Evolutionary conservation across 2,113 vertebrate species (phyloP).

Genomic region (Seriola quinqueradiata): DNA sequence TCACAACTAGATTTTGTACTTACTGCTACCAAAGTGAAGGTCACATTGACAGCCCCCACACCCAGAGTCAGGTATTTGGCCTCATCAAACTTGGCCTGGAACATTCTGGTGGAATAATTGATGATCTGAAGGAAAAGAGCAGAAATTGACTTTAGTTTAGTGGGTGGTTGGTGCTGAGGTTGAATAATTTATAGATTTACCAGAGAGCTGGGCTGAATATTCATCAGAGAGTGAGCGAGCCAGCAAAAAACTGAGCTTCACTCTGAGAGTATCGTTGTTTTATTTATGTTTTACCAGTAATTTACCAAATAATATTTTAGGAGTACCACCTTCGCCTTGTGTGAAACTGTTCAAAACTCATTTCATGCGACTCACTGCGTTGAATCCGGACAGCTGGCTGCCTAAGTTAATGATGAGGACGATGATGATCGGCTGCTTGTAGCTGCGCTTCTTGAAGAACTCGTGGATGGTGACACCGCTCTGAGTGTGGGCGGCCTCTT

Average conservation of each 20-base stretch:
- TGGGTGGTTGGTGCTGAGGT: slow-evolving; percentile 20
- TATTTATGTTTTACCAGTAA: neutral
- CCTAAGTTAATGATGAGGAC: slow-evolving; percentile 77
- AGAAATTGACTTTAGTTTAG: neutral
- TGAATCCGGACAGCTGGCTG: slow-evolving; percentile 81
- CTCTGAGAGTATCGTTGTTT: neutral
- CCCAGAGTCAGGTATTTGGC: slow-evolving; percentile 81
- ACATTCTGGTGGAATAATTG: slow-evolving; percentile 83
- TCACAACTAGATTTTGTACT: slow-evolving; percentile 45
- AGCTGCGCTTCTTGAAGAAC: slow-evolving; percentile 80
- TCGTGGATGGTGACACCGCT: slow-evolving; percentile 72
- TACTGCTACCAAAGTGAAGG: slow-evolving; percentile 80
- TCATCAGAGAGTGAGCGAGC: neutral
- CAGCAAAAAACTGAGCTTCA: neutral
- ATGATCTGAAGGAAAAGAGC: slow-evolving; percentile 77
- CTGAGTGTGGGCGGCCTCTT: slow-evolving; percentile 75
- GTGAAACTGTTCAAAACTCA: neutral
- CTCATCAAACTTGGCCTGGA: slow-evolving; percentile 74
- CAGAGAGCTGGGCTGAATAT: neutral
- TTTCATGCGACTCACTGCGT: slow-evolving; percentile 61
- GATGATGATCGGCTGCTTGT: slow-evolving; percentile 77
- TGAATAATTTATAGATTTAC: slow-evolving; percentile 25
- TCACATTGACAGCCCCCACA: slow-evolving; percentile 76
- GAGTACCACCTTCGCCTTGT: neutral
- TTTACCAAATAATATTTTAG: too few relatives aligned